Conservation (phyloP, 2,797 vertebrate genomes). For the Margarornis squamiger region DNA sequence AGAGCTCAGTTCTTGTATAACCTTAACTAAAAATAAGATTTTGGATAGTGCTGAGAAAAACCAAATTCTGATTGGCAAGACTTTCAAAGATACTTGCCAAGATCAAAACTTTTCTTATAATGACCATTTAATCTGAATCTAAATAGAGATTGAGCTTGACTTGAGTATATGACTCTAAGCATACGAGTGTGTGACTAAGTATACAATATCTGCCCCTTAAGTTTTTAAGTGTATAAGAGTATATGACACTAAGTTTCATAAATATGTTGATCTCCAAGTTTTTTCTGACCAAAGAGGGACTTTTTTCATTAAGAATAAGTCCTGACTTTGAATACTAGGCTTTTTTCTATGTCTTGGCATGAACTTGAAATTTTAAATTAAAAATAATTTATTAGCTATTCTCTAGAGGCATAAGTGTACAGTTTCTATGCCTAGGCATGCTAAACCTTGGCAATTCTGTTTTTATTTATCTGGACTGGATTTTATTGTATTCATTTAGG, state of each 20-base stretch:
- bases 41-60: neutral
- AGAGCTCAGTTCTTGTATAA: neutral
- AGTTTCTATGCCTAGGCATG: slow-evolving; percentile 52
- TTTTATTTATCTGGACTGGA: slow-evolving; percentile 65
- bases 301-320: neutral
- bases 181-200: neutral
- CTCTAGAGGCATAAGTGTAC: slow-evolving; percentile 26
- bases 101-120: neutral
- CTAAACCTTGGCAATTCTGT: slow-evolving; percentile 37
- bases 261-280: neutral
- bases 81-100: neutral
- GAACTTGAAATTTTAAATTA: slow-evolving; percentile 12
- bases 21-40: neutral
- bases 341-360: neutral
- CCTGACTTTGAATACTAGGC: neutral
- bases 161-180: neutral
- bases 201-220: neutral
- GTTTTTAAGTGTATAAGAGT: neutral
- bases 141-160: neutral
- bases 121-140: neutral
- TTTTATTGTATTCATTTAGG: slow-evolving; percentile 59
- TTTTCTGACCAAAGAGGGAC: neutral
- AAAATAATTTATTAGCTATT: slow-evolving; percentile 54
- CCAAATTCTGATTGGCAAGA: neutral
- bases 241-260: neutral